These are phyloP conservation scores for Eurosta solidaginis DNA, from an alignment of 1,140 invertebrate species.

Conservation along the genomic window DNA sequence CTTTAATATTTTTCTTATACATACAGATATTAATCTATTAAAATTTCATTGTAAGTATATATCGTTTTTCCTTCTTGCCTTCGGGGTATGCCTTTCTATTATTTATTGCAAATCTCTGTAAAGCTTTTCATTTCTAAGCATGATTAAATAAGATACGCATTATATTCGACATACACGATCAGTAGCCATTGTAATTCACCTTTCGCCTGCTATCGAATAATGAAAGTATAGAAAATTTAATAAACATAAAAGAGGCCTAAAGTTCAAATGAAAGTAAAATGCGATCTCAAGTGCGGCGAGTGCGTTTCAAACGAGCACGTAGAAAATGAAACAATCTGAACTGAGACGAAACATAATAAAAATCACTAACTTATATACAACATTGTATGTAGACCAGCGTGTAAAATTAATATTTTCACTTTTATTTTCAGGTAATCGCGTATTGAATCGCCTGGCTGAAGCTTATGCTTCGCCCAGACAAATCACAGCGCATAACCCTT, in stretches of 20 bases:
- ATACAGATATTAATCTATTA: no score
- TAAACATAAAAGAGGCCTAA: neutral
- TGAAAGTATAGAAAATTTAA: neutral
- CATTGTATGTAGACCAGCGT: no score
- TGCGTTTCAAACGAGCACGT: neutral
- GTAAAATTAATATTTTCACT: neutral
- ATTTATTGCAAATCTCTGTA: no score
- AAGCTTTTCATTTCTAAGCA: no score
- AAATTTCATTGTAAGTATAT: no score
- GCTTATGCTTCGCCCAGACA: slow-evolving; percentile 45
- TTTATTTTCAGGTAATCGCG: slow-evolving; percentile 48
- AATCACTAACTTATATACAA: neutral
- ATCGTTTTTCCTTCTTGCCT: no score
- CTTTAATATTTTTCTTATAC: no score
- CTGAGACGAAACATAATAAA: neutral
- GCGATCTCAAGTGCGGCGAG: neutral
- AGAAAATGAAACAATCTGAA: neutral
- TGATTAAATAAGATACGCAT: no score
- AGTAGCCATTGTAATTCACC: neutral
- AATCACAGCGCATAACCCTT: slow-evolving; percentile 4
- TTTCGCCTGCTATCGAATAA: slow-evolving; percentile 9
- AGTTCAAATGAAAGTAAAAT: neutral
- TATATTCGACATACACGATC: neutral
- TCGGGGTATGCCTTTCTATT: no score
- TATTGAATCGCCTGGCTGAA: slow-evolving; percentile 55